phyloP scores from a whole-genome alignment of 2,797 vertebrate species.

The Atherinosoma microstoma region DNA sequence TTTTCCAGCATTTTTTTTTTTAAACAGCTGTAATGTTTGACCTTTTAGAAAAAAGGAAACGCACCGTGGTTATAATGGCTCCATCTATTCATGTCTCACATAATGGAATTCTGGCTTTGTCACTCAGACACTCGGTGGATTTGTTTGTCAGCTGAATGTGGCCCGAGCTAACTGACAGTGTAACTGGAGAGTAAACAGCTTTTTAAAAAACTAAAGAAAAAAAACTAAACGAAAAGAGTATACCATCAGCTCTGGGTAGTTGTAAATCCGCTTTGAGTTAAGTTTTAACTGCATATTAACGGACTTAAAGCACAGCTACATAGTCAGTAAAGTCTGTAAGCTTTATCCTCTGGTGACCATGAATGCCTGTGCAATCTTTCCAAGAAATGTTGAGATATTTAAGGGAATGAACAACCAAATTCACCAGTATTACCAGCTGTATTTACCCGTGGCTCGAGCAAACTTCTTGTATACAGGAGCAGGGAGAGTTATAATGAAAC shows the following conservation, averaged over 20 bases:
- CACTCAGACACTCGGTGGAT: background rate
- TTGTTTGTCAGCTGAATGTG: background rate
- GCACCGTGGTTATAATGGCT: background rate
- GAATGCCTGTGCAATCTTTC: background rate
- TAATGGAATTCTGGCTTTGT: background rate
- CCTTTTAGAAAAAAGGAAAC: background rate
- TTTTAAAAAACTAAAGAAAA: too few relatives aligned
- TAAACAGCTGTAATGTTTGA: background rate
- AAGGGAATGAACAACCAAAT: background rate
- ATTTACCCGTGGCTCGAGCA: background rate
- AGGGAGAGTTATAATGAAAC: conserved; percentile 4
- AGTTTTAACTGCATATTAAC: background rate
- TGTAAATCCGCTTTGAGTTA: background rate
- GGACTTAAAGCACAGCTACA: background rate
- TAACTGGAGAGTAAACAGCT: background rate
- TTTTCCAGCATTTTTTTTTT: background rate
- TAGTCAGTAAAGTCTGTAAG: background rate
- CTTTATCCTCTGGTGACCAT: background rate
- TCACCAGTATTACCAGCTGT: background rate
- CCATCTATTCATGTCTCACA: background rate
- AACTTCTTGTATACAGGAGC: background rate
- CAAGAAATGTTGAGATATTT: background rate
- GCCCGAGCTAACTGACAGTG: background rate
- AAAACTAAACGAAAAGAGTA: background rate
- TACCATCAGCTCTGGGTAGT: background rate